Percentiles rank a stretch among this genome's conserved stretches.
Conservation (phyloP, 1,140 invertebrate genomes). For the Stratiolaelaps scimitus region DNA sequence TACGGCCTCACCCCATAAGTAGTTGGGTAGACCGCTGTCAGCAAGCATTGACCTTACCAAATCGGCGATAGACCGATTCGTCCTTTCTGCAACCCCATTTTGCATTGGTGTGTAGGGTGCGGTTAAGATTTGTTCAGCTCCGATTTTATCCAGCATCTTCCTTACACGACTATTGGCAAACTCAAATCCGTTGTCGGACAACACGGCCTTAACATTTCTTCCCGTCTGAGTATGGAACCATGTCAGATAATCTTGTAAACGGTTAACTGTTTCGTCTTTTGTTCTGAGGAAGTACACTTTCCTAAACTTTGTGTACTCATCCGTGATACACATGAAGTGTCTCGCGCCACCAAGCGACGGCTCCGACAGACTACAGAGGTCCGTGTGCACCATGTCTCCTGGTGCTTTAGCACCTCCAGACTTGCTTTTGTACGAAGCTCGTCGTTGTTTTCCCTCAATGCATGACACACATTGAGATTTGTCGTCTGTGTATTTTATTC, state of each 20-base stretch:
- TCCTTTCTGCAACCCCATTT: too few species aligned
- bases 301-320: constrained; percentile 32
- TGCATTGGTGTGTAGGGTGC: constrained; percentile 32
- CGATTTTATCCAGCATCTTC: background rate
- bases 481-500: too few species aligned
- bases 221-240: background rate
- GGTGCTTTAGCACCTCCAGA: background rate
- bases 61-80: constrained; percentile 32
- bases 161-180: background rate
- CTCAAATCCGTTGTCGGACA: background rate
- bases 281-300: constrained; percentile 31
- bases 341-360: constrained; percentile 25
- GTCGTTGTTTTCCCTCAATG: constrained; percentile 28
- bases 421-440: constrained; percentile 24
- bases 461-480: too few species aligned
- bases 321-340: constrained; percentile 34
- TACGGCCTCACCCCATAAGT: constrained; percentile 34
- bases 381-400: background rate
- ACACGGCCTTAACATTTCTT: background rate
- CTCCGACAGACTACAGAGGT: background rate
- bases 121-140: constrained; percentile 30
- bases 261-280: constrained; percentile 25
- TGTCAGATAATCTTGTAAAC: background rate
- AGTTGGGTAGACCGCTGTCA: constrained; percentile 31
- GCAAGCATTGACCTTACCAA: constrained; percentile 32